Conservation (phyloP, 2,113 vertebrate genomes). For the Lanius ludovicianus region DNA sequence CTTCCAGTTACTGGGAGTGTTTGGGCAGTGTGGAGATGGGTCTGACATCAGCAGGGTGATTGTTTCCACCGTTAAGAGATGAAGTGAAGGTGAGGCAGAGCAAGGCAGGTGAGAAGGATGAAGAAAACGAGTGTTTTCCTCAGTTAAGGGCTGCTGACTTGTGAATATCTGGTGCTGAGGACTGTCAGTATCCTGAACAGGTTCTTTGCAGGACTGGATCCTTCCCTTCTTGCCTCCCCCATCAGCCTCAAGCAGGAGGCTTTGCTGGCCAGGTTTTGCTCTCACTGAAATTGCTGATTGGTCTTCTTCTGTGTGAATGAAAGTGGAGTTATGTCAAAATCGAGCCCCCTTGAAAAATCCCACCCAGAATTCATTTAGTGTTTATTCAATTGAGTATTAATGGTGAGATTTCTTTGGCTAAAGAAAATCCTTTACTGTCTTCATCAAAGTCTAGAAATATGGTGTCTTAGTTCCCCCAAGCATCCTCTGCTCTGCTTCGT, state of each 20-base stretch:
- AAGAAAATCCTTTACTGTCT: neutral
- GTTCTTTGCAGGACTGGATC: neutral
- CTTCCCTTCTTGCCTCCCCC: neutral
- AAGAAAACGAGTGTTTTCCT: neutral
- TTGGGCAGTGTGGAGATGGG: neutral
- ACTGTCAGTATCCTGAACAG: neutral
- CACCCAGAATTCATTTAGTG: neutral
- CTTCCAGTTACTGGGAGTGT: neutral
- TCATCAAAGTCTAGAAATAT: neutral
- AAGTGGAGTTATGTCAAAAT: neutral
- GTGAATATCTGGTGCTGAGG: neutral
- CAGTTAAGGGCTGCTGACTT: neutral
- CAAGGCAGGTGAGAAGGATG: rapidly evolving
- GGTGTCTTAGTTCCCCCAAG: neutral
- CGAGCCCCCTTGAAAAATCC: neutral
- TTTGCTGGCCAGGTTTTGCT: neutral
- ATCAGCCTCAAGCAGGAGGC: neutral
- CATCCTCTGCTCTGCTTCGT: neutral
- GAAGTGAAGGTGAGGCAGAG: neutral
- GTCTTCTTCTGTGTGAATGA: neutral
- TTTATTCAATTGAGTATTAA: neutral
- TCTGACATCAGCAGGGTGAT: neutral
- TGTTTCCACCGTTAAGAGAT: neutral
- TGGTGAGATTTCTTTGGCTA: neutral
- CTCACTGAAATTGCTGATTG: neutral